Percentiles rank a stretch among this genome's conserved stretches.
Evolutionary conservation across 1,140 invertebrate genomes (phyloP).

Genomic region (Acyrthosiphon pisum): DNA sequence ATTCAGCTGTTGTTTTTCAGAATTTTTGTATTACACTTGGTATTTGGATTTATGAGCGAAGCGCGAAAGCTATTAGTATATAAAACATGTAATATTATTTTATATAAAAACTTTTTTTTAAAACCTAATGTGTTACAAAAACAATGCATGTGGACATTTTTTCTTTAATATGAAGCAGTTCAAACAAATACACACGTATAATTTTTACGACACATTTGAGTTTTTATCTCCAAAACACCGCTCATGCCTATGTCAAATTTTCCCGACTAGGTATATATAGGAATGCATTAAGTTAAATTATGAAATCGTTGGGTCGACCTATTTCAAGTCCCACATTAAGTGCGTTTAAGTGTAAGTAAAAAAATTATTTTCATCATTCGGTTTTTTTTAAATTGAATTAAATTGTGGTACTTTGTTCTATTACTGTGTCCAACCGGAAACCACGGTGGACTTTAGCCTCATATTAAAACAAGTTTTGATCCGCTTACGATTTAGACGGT

Average conservation of each 20-base stretch:
- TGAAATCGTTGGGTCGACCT: neutral
- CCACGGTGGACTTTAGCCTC: neutral
- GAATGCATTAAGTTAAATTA: neutral
- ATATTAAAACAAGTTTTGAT: neutral
- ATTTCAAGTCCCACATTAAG: neutral
- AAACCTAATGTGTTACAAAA: neutral
- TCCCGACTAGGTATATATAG: too few relatives aligned
- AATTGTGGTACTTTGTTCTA: neutral
- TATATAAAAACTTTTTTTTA: neutral
- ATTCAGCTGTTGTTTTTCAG: slow-evolving; percentile 8
- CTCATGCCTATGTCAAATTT: neutral
- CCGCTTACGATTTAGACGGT: neutral
- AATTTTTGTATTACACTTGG: neutral
- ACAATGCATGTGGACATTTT: neutral
- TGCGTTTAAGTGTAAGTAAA: neutral
- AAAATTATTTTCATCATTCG: neutral
- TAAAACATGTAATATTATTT: neutral
- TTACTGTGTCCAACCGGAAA: neutral
- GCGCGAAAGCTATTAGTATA: neutral
- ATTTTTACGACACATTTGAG: neutral
- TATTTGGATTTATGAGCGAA: slow-evolving; percentile 18
- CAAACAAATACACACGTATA: neutral
- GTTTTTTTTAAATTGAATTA: neutral
- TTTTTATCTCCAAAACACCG: neutral
- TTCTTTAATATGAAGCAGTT: neutral